Percentiles rank a stretch among this genome's conserved stretches.
Conservation (phyloP, 2,797 vertebrate genomes). For the Huso huso region DNA sequence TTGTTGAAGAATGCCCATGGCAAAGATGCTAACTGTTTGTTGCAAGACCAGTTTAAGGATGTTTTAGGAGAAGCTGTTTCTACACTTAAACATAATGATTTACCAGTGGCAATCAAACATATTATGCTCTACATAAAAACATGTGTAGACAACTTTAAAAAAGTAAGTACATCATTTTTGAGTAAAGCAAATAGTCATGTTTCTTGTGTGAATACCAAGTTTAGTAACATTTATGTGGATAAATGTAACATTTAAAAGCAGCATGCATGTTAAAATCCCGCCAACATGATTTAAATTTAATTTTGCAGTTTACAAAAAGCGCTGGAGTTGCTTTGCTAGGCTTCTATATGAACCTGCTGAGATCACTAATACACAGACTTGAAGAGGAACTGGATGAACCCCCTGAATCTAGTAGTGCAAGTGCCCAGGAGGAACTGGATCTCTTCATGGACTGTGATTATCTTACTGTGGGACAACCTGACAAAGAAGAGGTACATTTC, state of each 20-base stretch:
- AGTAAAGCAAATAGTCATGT: no score
- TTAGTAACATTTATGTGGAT: no score
- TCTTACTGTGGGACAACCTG: slow-evolving; percentile 33
- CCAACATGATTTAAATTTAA: not conserved
- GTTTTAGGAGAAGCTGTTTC: slow-evolving; percentile 43
- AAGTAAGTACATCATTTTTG: slow-evolving; percentile 47
- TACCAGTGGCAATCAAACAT: slow-evolving; percentile 63
- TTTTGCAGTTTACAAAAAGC: slow-evolving; percentile 46
- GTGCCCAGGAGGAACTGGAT: slow-evolving; percentile 37
- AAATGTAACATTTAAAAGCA: no score
- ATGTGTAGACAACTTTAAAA: slow-evolving; percentile 65
- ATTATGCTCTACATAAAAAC: slow-evolving; percentile 76
- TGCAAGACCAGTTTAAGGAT: slow-evolving; percentile 42
- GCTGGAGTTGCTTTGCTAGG: slow-evolving; percentile 39
- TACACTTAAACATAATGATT: slow-evolving; percentile 38
- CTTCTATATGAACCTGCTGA: slow-evolving; percentile 61
- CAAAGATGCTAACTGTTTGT: slow-evolving; percentile 39
- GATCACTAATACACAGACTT: slow-evolving; percentile 49
- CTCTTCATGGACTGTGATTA: slow-evolving; percentile 66
- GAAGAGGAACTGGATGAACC: slow-evolving; percentile 43
- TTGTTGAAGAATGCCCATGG: slow-evolving; percentile 61
- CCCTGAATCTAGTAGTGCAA: slow-evolving; percentile 28
- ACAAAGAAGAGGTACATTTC: slow-evolving; percentile 61
- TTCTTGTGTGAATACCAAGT: no score
- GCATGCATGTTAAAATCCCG: no score